phyloP scores from a whole-genome alignment of 2,888 invertebrate genomes.

The Barypeithes pellucidus region DNA sequence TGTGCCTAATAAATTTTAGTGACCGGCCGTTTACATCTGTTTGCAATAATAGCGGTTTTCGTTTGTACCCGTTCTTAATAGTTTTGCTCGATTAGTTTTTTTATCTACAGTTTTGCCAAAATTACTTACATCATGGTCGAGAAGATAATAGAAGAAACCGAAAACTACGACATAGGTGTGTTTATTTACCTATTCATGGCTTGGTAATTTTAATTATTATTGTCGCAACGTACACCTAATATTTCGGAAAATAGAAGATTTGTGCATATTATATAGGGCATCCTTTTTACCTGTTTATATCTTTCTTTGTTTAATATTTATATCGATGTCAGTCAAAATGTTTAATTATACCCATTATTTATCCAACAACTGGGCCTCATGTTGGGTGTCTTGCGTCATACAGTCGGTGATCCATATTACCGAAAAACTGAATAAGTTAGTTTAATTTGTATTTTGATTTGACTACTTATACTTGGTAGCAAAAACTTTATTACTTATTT shows the following conservation, averaged over 20 bases:
- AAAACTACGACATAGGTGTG: constrained; percentile 69
- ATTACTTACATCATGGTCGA: constrained; percentile 74
- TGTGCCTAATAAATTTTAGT: constrained; percentile 64
- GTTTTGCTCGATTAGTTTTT: constrained; percentile 50
- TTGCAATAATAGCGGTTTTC: constrained; percentile 46
- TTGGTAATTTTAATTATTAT: constrained; percentile 4
- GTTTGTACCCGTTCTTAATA: constrained; percentile 44
- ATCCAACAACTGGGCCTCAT: constrained; percentile 21
- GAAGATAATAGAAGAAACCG: constrained; percentile 78
- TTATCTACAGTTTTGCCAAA: constrained; percentile 45
- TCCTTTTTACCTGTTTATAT: neutral
- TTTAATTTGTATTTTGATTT: too few relatives aligned
- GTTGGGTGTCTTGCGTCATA: constrained; percentile 20
- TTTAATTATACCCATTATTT: constrained; percentile 15
- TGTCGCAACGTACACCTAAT: neutral
- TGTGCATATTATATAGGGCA: neutral
- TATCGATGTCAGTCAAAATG: constrained; percentile 1
- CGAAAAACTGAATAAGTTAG: too few relatives aligned
- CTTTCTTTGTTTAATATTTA: constrained; percentile 1
- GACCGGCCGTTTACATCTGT: constrained; percentile 61
- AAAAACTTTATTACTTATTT: too few relatives aligned
- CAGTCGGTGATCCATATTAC: constrained; percentile 14
- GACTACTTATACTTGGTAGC: too few relatives aligned
- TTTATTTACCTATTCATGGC: constrained; percentile 7
- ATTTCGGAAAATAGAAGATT: too few relatives aligned